These are phyloP conservation scores for Pelecanus crispus DNA, from an alignment of 2,113 vertebrate species.

Conservation along the genomic window DNA sequence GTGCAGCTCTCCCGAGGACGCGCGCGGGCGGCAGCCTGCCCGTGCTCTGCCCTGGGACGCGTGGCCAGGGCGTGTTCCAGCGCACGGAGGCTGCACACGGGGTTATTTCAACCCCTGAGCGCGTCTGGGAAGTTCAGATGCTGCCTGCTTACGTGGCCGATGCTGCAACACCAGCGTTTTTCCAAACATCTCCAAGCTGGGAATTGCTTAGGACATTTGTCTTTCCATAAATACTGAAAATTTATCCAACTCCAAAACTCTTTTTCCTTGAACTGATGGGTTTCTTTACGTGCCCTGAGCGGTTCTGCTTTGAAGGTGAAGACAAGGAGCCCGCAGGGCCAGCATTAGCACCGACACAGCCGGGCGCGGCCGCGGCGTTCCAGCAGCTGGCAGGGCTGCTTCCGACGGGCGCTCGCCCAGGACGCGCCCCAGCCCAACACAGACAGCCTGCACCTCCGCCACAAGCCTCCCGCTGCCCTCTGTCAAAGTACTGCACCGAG, in stretches of 20 bases:
- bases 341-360: background rate
- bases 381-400: background rate
- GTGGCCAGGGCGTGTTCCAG: rapidly evolving
- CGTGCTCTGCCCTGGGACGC: rapidly evolving
- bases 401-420: rapidly evolving
- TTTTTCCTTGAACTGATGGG: background rate
- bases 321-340: background rate
- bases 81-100: background rate
- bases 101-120: background rate
- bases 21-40: rapidly evolving
- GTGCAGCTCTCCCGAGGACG: background rate
- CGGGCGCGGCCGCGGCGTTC: rapidly evolving
- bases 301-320: background rate
- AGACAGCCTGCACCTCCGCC: rapidly evolving
- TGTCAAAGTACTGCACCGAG: rapidly evolving
- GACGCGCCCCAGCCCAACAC: background rate
- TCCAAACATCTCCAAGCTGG: background rate
- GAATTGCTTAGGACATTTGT: background rate
- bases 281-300: background rate
- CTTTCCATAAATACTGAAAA: background rate
- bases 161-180: background rate
- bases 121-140: background rate
- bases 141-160: rapidly evolving
- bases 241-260: background rate
- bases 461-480: background rate